phyloP scores from a whole-genome alignment of 2,113 vertebrate genomes.

The Periophthalmus modestus region DNA sequence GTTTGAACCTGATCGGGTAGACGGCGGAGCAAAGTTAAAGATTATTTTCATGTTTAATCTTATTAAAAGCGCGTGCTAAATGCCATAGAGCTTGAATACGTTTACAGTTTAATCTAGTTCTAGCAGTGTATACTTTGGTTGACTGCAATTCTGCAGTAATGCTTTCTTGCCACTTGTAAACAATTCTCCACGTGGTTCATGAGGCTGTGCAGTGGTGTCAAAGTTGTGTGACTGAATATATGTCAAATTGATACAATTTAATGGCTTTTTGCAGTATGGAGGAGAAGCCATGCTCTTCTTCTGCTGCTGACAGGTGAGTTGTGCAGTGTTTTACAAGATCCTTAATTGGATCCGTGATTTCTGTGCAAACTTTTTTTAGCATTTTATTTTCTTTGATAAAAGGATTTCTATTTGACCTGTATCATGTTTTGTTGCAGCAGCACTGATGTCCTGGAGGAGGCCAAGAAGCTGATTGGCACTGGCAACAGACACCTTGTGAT shows the following conservation, averaged over 20 bases:
- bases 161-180: not conserved
- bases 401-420: not conserved
- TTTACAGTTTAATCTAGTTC: not conserved
- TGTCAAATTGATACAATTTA: not conserved
- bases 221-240: not conserved
- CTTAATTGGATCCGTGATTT: not conserved
- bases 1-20: not conserved
- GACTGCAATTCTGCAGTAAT: not conserved
- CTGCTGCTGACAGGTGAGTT: slow-evolving; percentile 61
- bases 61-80: no score
- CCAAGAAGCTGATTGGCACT: slow-evolving; percentile 91
- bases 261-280: slow-evolving; percentile 57
- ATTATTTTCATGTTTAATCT: no score
- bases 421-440: slow-evolving; percentile 17
- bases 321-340: no score
- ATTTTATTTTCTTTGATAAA: no score
- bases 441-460: slow-evolving; percentile 89
- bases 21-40: no score
- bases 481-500: slow-evolving; percentile 94
- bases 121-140: not conserved
- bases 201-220: not conserved
- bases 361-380: no score
- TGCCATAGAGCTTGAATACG: no score
- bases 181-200: not conserved
- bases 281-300: slow-evolving; percentile 77